A percentile compares a stretch with the other conserved stretches of the same genome.
Evolutionary conservation across 2,888 invertebrate species (phyloP).

Genomic region (Nymphalis urticae): DNA sequence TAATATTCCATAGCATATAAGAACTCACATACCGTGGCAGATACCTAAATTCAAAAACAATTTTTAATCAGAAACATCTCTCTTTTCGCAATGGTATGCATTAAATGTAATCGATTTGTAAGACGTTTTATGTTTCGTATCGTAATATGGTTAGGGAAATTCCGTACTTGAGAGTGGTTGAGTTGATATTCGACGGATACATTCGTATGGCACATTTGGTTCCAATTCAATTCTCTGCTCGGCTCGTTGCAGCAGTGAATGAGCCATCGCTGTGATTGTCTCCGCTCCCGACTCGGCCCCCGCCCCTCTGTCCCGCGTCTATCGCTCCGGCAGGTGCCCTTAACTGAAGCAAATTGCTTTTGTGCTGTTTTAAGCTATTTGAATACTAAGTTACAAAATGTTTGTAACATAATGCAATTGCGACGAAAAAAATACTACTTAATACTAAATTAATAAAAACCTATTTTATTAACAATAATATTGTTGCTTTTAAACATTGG

Average conservation of each 20-base stretch:
- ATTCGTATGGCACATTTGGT: slow-evolving; percentile 76
- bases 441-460: too few relatives aligned
- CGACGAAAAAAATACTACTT: too few relatives aligned
- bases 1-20: too few relatives aligned
- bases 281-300: slow-evolving; percentile 38
- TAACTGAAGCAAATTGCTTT: slow-evolving; percentile 24
- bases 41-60: not conserved
- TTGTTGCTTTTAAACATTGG: too few relatives aligned
- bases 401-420: not conserved
- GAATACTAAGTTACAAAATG: slow-evolving; percentile 16
- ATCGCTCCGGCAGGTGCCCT: slow-evolving; percentile 40
- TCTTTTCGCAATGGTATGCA: not conserved
- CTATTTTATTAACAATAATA: too few relatives aligned
- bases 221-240: slow-evolving; percentile 78
- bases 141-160: slow-evolving; percentile 21
- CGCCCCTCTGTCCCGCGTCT: slow-evolving; percentile 34
- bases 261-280: slow-evolving; percentile 76
- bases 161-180: slow-evolving; percentile 24
- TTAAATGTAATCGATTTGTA: slow-evolving; percentile 18
- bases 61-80: not conserved
- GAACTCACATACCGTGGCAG: too few relatives aligned
- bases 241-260: slow-evolving; percentile 76
- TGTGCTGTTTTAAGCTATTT: slow-evolving; percentile 23
- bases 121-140: slow-evolving; percentile 21
- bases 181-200: slow-evolving; percentile 60